phyloP scores from a whole-genome alignment of 1,140 invertebrate species.

The Lucilia cuprina region DNA sequence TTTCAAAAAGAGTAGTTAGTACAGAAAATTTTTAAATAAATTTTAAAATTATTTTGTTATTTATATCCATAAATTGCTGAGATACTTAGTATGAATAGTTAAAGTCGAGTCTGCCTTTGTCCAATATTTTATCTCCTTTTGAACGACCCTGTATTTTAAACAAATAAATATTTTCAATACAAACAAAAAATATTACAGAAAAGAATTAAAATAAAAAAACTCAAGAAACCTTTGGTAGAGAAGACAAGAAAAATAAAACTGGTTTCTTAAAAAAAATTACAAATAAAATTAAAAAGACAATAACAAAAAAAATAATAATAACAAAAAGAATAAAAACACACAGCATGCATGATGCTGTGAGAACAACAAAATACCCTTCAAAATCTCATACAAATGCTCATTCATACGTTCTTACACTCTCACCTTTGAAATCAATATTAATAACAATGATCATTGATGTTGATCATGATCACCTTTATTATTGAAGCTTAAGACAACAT shows the following conservation, averaged over 20 bases:
- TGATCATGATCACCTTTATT: not conserved
- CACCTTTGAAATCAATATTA: not conserved
- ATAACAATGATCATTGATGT: no score
- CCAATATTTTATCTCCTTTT: no score
- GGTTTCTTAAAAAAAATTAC: not conserved
- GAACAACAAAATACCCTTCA: not conserved
- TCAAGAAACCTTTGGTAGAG: not conserved
- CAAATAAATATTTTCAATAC: not conserved
- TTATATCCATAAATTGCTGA: no score
- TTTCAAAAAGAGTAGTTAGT: no score
- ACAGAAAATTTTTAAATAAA: no score
- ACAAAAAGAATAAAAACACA: not conserved
- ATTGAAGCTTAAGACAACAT: not conserved
- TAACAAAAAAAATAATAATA: not conserved
- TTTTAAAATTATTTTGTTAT: no score
- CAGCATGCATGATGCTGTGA: not conserved
- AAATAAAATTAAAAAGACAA: not conserved
- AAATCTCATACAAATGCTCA: not conserved
- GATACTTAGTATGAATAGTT: no score
- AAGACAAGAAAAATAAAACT: not conserved
- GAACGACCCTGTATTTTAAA: no score
- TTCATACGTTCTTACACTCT: not conserved
- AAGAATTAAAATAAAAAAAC: not conserved
- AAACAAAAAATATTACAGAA: not conserved
- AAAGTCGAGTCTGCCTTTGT: no score